These are phyloP conservation scores for Hypomesus transpacificus DNA, from an alignment of 2,113 vertebrate species.

Conservation along the genomic window DNA sequence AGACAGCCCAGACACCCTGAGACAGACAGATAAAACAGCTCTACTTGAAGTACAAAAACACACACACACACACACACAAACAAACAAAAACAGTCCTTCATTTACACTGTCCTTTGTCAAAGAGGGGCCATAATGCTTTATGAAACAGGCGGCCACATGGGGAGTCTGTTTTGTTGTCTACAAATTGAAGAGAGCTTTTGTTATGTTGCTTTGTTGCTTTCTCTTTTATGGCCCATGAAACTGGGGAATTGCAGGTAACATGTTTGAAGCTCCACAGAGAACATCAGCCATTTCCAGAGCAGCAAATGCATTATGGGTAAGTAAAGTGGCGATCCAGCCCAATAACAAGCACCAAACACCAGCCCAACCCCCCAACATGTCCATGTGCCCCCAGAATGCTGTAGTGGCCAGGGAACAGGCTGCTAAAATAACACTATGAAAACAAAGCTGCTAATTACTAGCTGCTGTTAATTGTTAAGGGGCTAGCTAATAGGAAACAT, in stretches of 20 bases:
- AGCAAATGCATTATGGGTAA: background rate
- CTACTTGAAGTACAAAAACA: background rate
- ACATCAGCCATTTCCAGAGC: background rate
- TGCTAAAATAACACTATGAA: constrained; percentile 35
- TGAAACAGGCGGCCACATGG: constrained; percentile 21
- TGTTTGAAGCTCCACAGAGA: constrained; percentile 12
- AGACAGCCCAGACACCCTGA: constrained; percentile 42
- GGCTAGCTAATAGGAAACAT: constrained; percentile 56
- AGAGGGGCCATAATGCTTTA: background rate
- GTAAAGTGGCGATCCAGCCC: background rate
- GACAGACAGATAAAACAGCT: constrained; percentile 3
- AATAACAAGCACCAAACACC: background rate
- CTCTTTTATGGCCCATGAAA: constrained; percentile 26
- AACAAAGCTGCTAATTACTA: constrained; percentile 55
- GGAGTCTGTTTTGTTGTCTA: constrained; percentile 25
- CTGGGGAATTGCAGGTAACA: constrained; percentile 22
- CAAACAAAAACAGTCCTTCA: constrained; percentile 35
- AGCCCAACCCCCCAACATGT: constrained; percentile 5
- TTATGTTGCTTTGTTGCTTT: constrained; percentile 15
- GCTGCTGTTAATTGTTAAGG: constrained; percentile 63
- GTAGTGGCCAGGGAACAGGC: constrained; percentile 16
- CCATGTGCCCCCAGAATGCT: background rate
- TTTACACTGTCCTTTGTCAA: constrained; percentile 23
- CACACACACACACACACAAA: background rate
- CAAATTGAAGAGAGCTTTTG: constrained; percentile 22